Conservation (phyloP, 1,140 invertebrate species). For the Gryon sp. region DNA sequence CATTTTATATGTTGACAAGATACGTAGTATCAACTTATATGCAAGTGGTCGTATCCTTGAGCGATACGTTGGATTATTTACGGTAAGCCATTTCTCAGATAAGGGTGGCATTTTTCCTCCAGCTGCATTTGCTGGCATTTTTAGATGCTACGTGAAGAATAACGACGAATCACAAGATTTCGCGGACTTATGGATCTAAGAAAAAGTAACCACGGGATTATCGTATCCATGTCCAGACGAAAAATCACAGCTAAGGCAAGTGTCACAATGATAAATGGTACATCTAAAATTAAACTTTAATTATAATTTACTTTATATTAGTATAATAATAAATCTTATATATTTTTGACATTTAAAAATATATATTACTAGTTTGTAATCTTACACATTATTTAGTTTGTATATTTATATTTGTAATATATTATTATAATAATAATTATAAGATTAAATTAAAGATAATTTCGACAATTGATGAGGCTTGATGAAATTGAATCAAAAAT, state of each 20-base stretch:
- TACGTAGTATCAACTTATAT: constrained; percentile 63
- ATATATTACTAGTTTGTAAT: no score
- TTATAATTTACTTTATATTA: no score
- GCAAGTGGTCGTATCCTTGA: constrained; percentile 59
- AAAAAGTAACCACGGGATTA: constrained; percentile 29
- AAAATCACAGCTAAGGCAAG: no score
- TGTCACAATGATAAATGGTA: no score
- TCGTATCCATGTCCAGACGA: not conserved
- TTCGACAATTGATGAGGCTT: not conserved
- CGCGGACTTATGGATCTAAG: constrained; percentile 14
- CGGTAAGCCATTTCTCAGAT: constrained; percentile 70
- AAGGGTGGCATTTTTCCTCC: constrained; percentile 70
- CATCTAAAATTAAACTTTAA: no score
- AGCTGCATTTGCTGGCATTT: constrained; percentile 56
- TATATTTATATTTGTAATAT: no score
- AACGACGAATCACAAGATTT: constrained; percentile 63
- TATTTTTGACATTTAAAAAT: no score
- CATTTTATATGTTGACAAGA: constrained; percentile 65
- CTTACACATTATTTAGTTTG: no score
- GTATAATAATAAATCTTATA: no score
- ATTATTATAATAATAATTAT: no score
- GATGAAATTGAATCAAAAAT: constrained; percentile 23
- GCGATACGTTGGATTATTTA: constrained; percentile 69
- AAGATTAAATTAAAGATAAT: not conserved
- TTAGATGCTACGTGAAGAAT: constrained; percentile 58